phyloP scores from a whole-genome alignment of 2,797 vertebrate species.

The Meda fulgida region DNA sequence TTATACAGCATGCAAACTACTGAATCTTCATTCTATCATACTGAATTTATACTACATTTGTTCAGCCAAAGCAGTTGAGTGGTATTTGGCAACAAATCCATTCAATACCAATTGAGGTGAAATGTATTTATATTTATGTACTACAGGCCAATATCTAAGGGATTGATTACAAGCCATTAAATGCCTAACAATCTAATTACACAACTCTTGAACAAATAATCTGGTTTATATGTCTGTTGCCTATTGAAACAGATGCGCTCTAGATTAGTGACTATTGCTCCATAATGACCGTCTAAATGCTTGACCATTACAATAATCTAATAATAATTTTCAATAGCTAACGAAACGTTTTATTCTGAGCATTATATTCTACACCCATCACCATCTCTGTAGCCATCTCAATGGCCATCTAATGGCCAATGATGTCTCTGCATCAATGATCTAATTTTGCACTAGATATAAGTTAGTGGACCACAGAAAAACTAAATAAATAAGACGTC shows the following conservation, averaged over 20 bases:
- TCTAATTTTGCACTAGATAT: conserved; percentile 13
- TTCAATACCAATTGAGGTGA: neutral
- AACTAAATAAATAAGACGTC: neutral
- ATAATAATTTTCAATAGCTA: conserved; percentile 24
- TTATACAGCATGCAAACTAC: neutral
- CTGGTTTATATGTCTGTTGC: neutral
- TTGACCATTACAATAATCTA: neutral
- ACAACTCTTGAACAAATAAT: conserved; percentile 5
- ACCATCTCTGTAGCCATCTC: neutral
- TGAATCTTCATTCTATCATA: neutral
- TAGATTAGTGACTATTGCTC: neutral
- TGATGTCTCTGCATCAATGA: conserved; percentile 32
- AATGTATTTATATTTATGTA: conserved; percentile 8
- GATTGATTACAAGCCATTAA: conserved; percentile 45
- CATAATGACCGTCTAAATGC: neutral
- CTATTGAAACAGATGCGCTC: neutral
- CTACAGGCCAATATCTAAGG: conserved; percentile 5
- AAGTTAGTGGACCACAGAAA: conserved; percentile 20
- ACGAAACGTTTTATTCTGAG: neutral
- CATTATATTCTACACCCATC: neutral
- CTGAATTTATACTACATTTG: neutral
- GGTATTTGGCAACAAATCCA: neutral
- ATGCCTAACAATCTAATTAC: conserved; percentile 35
- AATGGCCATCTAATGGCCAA: neutral
- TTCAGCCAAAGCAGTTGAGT: neutral